These are phyloP conservation scores for Tenthredo notha DNA, from an alignment of 2,888 invertebrate genomes.

Conservation along the genomic window DNA sequence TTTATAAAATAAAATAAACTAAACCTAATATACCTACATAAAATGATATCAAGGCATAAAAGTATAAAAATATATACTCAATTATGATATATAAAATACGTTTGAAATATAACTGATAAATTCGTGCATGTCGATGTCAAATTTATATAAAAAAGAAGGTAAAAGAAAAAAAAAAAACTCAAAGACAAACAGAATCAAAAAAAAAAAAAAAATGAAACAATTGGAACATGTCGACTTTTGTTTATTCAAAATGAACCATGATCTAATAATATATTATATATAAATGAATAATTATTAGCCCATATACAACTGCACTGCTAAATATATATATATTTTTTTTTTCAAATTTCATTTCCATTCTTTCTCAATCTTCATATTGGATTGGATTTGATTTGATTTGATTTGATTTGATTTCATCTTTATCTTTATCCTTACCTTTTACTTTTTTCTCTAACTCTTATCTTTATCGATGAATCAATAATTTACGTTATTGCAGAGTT, in stretches of 20 bases:
- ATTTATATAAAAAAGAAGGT: constrained; percentile 55
- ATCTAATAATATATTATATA: not conserved
- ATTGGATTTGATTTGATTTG: not conserved
- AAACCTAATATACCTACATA: not conserved
- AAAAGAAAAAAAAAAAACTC: not conserved
- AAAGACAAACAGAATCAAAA: not conserved
- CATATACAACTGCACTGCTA: not conserved
- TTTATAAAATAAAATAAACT: not conserved
- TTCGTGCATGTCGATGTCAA: constrained; percentile 36
- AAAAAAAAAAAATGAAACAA: not conserved
- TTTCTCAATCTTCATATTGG: not conserved
- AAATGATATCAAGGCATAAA: not conserved
- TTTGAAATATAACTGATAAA: constrained; percentile 33
- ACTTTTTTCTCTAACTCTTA: not conserved
- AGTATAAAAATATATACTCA: not conserved
- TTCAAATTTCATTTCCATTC: not conserved
- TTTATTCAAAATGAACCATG: constrained; percentile 2
- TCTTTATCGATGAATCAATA: not conserved
- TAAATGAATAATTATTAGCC: not conserved
- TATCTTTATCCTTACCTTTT: too few relatives aligned
- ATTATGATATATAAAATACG: not conserved
- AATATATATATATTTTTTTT: not conserved
- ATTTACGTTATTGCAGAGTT: not conserved
- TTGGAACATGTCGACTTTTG: not conserved
- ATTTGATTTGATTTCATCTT: not conserved